These are phyloP conservation scores for Montipora capricornis DNA, from an alignment of 64 coral and sea anemone genomes.

Conservation along the genomic window DNA sequence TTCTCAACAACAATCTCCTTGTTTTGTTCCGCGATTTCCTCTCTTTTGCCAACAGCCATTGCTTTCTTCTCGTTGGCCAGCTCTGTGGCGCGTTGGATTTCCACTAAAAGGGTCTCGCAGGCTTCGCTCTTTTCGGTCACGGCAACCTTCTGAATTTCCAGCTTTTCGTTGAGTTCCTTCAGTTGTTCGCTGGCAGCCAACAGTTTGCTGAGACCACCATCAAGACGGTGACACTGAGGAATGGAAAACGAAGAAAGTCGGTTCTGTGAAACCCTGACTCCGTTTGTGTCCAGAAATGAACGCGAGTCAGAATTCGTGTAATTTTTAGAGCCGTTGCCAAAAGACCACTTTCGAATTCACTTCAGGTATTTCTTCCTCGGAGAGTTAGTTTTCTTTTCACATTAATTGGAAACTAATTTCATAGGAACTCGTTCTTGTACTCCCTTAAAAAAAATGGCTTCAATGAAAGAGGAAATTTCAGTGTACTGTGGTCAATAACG, in stretches of 20 bases:
- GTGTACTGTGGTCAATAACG: no score
- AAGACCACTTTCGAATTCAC: no score
- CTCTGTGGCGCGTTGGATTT: slow-evolving; percentile 87
- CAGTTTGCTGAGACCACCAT: slow-evolving; percentile 98
- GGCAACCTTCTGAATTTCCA: slow-evolving; percentile 96
- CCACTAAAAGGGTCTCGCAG: slow-evolving; percentile 88
- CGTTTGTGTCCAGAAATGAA: background rate
- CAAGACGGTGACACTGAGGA: slow-evolving; percentile 95
- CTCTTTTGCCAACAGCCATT: slow-evolving; percentile 88
- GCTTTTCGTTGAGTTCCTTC: slow-evolving; percentile 96
- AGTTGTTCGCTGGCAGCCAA: slow-evolving; percentile 97
- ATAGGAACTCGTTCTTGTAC: no score
- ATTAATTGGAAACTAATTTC: no score
- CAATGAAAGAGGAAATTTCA: no score
- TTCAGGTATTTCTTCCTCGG: no score
- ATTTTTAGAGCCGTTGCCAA: no score
- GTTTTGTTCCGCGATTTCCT: slow-evolving; percentile 95
- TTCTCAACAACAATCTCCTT: slow-evolving; percentile 93
- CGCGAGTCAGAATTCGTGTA: background rate
- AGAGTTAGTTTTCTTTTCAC: no score
- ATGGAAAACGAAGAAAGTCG: background rate
- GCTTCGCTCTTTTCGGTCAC: slow-evolving; percentile 99
- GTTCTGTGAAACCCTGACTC: background rate
- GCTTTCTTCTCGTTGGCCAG: slow-evolving; percentile 97
- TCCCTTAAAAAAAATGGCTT: no score